Evolutionary conservation across 1,140 invertebrate species (phyloP), one percentile per base, ranked within the genome.

Genomic region (Condylostylus longicornis): DNA sequence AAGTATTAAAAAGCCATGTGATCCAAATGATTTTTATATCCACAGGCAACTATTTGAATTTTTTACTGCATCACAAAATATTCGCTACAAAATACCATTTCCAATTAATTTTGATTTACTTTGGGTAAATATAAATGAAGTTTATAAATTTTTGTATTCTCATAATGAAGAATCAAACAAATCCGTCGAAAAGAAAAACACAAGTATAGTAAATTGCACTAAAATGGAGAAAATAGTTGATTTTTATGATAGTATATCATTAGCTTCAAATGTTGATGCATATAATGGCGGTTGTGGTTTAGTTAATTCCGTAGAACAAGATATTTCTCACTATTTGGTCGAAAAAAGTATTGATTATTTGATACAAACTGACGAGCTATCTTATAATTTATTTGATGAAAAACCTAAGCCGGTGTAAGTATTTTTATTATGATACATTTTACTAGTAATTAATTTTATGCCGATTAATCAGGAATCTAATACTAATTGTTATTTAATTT

Each of bases 311-410:
- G 15, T 6, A 6, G 5, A 8, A 6, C 53, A 58, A 27, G 32
- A 49, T 7, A 48, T 58, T 20, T 43, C 55, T 6, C 55, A 58
- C 33, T 32, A 38, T 25, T 25, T 58, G 29, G 47, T 58, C 18
- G 55, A 58, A 33, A 35, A 42, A n/a, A 47, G 54, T 13, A 44
- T 58, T 13, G 41, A 38, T 14, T 46, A 42, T 10, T 45, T 50
- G 35, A 41, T 58, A 27, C 45, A 36, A 3, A 36, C 51, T 13
- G 45, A 47, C 23, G 27, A 43, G 17, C 50, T 48, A 40, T 42
- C 51, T 6, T 58, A 58, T 33, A 58, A 49, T 35, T 32, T 58
- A 1, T 58, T 58, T 14, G 50, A 58, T 27, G n/a, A n/a, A n/a
- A 53, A 49, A 23, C 43, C 49, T 0, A 33, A 21, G 14, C 41